Conservation (phyloP, 2,797 vertebrate genomes). For the Sebastes miniatus region DNA sequence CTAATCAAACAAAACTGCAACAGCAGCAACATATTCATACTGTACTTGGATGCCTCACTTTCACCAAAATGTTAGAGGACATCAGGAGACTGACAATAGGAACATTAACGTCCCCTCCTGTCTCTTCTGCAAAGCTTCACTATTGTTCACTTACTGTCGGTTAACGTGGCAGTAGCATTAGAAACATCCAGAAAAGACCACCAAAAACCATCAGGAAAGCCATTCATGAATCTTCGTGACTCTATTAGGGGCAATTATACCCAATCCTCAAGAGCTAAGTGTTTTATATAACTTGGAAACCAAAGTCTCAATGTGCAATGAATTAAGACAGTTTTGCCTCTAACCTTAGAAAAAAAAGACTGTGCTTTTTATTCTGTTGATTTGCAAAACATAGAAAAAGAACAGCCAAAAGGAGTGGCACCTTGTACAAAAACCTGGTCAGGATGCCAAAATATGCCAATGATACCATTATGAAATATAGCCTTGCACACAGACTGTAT, state of each 20-base stretch:
- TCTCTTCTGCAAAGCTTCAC: constrained; percentile 16
- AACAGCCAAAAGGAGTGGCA: not conserved
- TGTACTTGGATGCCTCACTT: not conserved
- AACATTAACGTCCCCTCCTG: not conserved
- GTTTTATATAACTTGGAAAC: not conserved
- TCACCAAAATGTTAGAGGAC: not conserved
- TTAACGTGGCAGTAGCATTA: not conserved
- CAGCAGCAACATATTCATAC: not conserved
- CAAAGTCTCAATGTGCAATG: not conserved
- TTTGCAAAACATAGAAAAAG: not conserved
- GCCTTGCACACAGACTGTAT: no score
- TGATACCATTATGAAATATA: not conserved
- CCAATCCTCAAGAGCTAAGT: not conserved
- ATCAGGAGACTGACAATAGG: not conserved
- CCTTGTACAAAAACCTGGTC: not conserved
- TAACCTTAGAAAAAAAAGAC: not conserved
- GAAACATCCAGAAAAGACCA: not conserved
- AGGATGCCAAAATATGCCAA: not conserved
- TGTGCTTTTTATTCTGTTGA: not conserved
- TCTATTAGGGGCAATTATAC: not conserved
- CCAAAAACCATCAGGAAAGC: not conserved
- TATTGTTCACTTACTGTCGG: not conserved
- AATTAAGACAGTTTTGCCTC: not conserved
- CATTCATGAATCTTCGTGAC: not conserved
- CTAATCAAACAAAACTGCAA: not conserved